A percentile compares a stretch with the other conserved stretches of the same genome.
Conservation (phyloP, 2,113 vertebrate genomes). For the Brachirus orientalis region DNA sequence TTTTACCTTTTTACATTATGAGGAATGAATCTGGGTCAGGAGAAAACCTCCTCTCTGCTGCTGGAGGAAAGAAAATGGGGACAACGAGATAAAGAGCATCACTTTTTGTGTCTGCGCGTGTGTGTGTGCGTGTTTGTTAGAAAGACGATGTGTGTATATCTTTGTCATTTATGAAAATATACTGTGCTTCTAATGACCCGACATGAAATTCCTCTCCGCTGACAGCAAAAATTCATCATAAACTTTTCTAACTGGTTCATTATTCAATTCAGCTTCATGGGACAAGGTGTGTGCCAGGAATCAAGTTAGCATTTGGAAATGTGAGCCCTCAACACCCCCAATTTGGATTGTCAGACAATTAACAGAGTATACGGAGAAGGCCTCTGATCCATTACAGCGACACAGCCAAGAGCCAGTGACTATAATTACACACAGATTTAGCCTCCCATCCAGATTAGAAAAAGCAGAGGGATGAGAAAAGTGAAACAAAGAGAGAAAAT, state of each 20-base stretch:
- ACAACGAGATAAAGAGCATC: slow-evolving; percentile 75
- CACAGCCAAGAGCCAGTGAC: slow-evolving; percentile 52
- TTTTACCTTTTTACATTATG: slow-evolving; percentile 40
- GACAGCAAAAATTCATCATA: slow-evolving; percentile 43
- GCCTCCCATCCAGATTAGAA: slow-evolving; percentile 41
- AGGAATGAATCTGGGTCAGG: slow-evolving; percentile 67
- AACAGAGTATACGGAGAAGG: slow-evolving; percentile 41
- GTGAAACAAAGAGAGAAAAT: slow-evolving; percentile 26
- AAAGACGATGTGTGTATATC: slow-evolving; percentile 1
- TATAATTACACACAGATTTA: slow-evolving; percentile 71
- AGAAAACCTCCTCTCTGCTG: slow-evolving; percentile 36
- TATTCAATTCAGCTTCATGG: slow-evolving; percentile 15
- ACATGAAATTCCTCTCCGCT: slow-evolving; percentile 24
- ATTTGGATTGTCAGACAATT: slow-evolving; percentile 63
- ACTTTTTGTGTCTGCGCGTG: slow-evolving; percentile 17
- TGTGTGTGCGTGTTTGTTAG: neutral
- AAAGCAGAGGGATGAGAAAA: slow-evolving; percentile 28
- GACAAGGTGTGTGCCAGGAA: slow-evolving; percentile 28
- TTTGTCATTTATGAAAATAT: slow-evolving; percentile 48
- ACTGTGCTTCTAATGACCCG: slow-evolving; percentile 52
- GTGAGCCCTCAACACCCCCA: slow-evolving; percentile 12
- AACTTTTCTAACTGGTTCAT: slow-evolving; percentile 40
- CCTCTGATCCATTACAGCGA: slow-evolving; percentile 59
- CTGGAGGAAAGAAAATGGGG: slow-evolving; percentile 63
- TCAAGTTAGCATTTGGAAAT: slow-evolving; percentile 31